phyloP scores from a whole-genome alignment of 30 jellyfish, hydroid and myxozoan genomes.

The Nemopilema nomurai region DNA sequence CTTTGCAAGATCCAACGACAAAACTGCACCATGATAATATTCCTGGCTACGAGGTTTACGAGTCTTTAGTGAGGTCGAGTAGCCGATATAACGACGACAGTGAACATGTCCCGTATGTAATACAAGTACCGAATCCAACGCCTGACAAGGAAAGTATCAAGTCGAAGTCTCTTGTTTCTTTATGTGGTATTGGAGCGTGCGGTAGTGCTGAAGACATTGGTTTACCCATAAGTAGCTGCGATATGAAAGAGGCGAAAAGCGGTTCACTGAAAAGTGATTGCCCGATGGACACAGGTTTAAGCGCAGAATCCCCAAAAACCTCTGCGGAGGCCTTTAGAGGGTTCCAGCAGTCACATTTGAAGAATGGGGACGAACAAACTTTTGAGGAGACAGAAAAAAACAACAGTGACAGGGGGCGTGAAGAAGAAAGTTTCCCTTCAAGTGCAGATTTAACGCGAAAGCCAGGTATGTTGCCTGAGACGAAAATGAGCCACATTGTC shows the following conservation, averaged over 20 bases:
- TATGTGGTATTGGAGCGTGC: neutral
- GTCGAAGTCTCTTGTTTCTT: neutral
- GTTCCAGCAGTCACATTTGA: neutral
- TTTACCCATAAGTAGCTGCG: neutral
- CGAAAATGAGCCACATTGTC: neutral
- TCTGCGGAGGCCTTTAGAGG: too few species aligned
- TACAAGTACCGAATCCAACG: conserved; percentile 47
- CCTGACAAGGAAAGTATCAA: neutral
- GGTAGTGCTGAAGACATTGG: neutral
- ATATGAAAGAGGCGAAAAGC: neutral
- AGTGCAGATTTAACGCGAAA: neutral
- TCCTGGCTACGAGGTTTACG: conserved; percentile 43
- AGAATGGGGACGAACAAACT: neutral
- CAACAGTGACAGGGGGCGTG: neutral
- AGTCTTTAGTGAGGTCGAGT: conserved; percentile 2
- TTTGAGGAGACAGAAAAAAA: neutral
- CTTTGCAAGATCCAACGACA: conserved; percentile 20
- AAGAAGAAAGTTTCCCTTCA: neutral
- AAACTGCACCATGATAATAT: conserved; percentile 10
- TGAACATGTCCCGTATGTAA: conserved; percentile 4
- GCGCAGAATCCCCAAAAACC: neutral
- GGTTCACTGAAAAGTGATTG: neutral
- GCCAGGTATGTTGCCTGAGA: neutral
- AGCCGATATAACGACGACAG: neutral
- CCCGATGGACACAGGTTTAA: neutral